Evolutionary conservation across 2,113 vertebrate genomes (phyloP).

Genomic region (Todiramphus saurophagus): DNA sequence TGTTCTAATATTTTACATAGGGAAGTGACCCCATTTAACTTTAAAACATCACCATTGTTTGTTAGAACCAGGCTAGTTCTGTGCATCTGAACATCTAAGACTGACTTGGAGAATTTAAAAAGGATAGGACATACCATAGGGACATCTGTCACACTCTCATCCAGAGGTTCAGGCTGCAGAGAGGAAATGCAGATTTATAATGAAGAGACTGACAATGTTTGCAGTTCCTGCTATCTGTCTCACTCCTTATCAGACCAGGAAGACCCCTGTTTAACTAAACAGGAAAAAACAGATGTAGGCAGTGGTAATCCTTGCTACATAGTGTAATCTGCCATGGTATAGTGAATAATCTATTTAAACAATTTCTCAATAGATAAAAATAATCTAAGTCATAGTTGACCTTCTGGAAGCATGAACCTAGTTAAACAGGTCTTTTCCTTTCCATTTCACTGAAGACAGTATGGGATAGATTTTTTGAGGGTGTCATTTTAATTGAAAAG

Average conservation of each 20-base stretch:
- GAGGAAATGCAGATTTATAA: not conserved
- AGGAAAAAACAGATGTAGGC: not conserved
- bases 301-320: not conserved
- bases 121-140: not conserved
- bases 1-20: not conserved
- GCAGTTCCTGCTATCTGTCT: not conserved
- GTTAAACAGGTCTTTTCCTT: conserved; percentile 9
- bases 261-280: not conserved
- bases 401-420: not conserved
- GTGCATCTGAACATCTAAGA: not conserved
- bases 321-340: not conserved
- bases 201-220: not conserved
- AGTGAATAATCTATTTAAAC: not conserved
- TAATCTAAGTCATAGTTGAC: not conserved
- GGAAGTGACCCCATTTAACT: not conserved
- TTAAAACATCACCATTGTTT: not conserved
- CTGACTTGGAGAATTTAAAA: not conserved
- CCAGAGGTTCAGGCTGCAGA: not conserved
- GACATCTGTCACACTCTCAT: not conserved
- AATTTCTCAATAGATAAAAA: not conserved
- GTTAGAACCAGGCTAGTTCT: not conserved
- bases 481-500: not conserved
- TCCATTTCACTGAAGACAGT: not conserved
- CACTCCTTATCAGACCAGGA: not conserved
- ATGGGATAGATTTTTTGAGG: not conserved